phyloP scores from a whole-genome alignment of 2,113 vertebrate genomes.

The Myiozetetes cayanensis region DNA sequence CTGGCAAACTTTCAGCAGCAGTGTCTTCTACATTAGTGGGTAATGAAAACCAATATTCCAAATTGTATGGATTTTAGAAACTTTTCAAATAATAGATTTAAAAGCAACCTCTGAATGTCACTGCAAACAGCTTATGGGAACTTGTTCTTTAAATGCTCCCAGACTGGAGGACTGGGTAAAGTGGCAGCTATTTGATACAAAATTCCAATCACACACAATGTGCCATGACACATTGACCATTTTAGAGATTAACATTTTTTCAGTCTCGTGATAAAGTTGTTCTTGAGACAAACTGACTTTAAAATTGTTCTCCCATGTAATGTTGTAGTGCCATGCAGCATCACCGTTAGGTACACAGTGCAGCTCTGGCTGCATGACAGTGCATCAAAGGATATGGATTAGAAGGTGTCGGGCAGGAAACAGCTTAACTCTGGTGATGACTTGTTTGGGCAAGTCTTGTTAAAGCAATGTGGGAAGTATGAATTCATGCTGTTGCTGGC shows the following conservation, averaged over 20 bases:
- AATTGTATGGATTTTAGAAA: not conserved
- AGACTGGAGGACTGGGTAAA: not conserved
- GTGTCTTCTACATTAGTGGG: not conserved
- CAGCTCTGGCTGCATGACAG: not conserved
- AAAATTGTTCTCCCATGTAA: not conserved
- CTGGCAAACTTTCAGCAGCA: not conserved
- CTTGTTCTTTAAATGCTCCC: not conserved
- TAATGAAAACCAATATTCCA: not conserved
- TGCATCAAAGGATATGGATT: not conserved
- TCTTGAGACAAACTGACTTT: slow-evolving; percentile 8
- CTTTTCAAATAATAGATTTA: not conserved
- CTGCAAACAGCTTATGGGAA: not conserved
- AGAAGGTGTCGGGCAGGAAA: not conserved
- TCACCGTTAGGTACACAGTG: not conserved
- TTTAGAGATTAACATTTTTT: slow-evolving; percentile 57
- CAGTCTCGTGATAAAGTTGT: slow-evolving; percentile 11
- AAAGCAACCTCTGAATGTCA: not conserved
- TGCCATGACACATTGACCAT: not conserved
- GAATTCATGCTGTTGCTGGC: not conserved
- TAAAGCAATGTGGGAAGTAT: not conserved
- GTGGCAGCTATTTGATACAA: not conserved
- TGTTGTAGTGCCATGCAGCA: not conserved
- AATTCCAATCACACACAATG: not conserved
- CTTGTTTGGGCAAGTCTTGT: not conserved
- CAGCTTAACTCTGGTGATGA: not conserved